Conservation (phyloP, 1,140 invertebrate species). For the Drosophila eugracilis region DNA sequence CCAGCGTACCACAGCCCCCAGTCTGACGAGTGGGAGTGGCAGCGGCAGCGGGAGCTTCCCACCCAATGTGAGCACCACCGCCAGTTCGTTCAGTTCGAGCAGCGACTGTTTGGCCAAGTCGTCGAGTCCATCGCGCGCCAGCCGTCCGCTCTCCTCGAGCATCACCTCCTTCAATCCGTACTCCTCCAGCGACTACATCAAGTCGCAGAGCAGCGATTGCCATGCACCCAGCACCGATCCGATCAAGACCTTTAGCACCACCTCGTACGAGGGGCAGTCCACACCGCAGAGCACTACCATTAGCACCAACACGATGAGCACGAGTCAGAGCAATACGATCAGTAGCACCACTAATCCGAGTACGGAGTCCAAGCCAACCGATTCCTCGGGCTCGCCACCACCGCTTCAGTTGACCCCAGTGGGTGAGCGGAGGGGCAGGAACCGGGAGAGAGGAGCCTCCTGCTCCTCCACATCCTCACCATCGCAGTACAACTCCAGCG, state of each 20-base stretch:
- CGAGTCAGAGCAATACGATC: constrained; percentile 37
- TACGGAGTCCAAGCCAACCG: constrained; percentile 41
- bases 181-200: constrained; percentile 83
- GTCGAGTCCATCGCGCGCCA: constrained; percentile 70
- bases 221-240: constrained; percentile 84
- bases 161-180: constrained; percentile 84
- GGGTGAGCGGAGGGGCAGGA: constrained; percentile 30
- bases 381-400: constrained; percentile 53
- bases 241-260: constrained; percentile 84
- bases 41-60: constrained; percentile 39
- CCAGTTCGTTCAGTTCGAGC: constrained; percentile 79
- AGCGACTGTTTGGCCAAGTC: constrained; percentile 83
- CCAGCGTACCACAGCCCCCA: constrained; percentile 71
- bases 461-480: constrained; percentile 65
- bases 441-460: constrained; percentile 15
- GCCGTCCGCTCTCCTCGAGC: constrained; percentile 76
- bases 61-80: constrained; percentile 69
- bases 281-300: constrained; percentile 70
- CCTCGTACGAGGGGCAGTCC: constrained; percentile 79
- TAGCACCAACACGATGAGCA: constrained; percentile 54
- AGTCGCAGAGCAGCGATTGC: constrained; percentile 82
- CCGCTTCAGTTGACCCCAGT: constrained; percentile 71
- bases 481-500: constrained; percentile 87
- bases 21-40: constrained; percentile 59
- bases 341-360: constrained; percentile 51